Base-by-base conservation (phyloP, 2,888 invertebrate species). In the Drosophila greeni region DNA sequence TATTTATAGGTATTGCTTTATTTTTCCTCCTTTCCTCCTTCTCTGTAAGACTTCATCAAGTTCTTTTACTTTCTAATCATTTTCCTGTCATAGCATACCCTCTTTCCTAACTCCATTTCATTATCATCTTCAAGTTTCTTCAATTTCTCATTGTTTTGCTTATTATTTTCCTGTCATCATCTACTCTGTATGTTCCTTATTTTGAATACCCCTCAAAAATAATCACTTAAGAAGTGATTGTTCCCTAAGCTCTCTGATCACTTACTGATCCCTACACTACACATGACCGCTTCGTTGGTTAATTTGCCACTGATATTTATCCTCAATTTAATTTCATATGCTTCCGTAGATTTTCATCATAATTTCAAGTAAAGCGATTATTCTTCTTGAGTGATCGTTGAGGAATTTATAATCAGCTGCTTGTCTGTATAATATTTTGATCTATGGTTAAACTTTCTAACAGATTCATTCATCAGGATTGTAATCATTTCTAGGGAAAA, bases 281-380 rank as follows among this genome's bases (percentile, higher is more conserved):
- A 60, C 59, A 39, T 60, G 61, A 60, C 59, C 61, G 59, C 59
- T 60, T 61, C 59, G 45, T 60, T 60, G 45, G 31, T 7, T 61
- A 60, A 60, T 60, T 61, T 60, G 59, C 59, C 45, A 60, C 45
- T 11, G 59, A 60, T 60, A 61, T 60, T 39, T 61, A 31, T 37
- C 59, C 59, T 61, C 61, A 36, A 60, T 61, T 60, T 18, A 60
- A 60, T 61, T 60, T 60, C 59, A 60, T 45, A 60, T 60, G 61
- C 61, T 60, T 60, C 61, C 45, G 16, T 60, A 47, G 59, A 60
- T 16, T 55, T 36, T 37, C 20, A 9, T 55, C 55, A 20, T 14
- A 1, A 26, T 33, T 47, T 48, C 48, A 33, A 48, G 47, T 54
- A 47, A 54, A 54, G 48, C 53, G 61, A 61, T 59, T 60, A 59